Evolutionary conservation across 1,140 invertebrate genomes (phyloP), one percentile per base, ranked within the genome.

Genomic region (Cydia amplana): DNA sequence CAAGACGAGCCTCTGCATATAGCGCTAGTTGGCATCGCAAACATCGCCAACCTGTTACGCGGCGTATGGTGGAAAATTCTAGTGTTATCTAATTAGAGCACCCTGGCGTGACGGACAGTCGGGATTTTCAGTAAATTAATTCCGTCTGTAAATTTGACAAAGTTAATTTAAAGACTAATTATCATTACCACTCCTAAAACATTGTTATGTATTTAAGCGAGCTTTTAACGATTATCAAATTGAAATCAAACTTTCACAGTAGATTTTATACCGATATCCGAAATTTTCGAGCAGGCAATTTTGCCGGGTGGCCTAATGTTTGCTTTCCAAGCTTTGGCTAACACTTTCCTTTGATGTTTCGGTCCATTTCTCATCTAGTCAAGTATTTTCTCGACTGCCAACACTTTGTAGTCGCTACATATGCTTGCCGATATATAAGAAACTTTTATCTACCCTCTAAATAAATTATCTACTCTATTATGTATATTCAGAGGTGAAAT

Each of bases 1-100:
- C 82, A 84, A 86, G 87, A 86, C 81, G 72, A 72, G 82, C 82
- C 83, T 86, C 80, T 89, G 78, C 80, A 85, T 80, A 84, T 82
- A 85, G 72, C 64, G 76, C 74, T 79, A 79, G 78, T 76, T 82
- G 78, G 75, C 80, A 75, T 73, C 75, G 79, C 81, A 87, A 87
- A 87, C 79, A 86, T 76, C 49, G 65, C 76, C 77, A 63, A 64
- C 77, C 75, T 70, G 65, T 70, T 70, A 70, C 76, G 78, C 51
- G 64, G 51, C 74, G 74, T 72, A 67, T 73, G 67, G 60, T 51
- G 43, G 75, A 75, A 67, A 75, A 75, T 20, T 76, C 64, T 36
- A 70, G 28, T 36, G 64, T 78, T 75, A 78, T 55, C 25, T 78
- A 65, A 74, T 75, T 65, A 64, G 4, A 49, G 73, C 51, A 60